phyloP scores from a whole-genome alignment of 64 coral and sea anemone genomes.

The Montipora efflorescens region DNA sequence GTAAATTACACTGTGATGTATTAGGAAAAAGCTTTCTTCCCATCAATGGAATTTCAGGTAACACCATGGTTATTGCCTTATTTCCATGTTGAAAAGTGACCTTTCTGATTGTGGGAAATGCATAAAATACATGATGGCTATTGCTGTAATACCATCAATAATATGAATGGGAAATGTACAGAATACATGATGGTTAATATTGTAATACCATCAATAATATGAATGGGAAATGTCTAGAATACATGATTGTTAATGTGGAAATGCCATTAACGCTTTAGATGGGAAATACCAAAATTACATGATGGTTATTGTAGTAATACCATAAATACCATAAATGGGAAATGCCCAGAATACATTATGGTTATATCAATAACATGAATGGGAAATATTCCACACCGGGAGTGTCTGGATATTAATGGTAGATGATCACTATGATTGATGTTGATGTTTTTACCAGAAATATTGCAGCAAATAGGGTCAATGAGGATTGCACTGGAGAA shows the following conservation, averaged over 20 bases:
- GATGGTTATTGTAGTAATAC: conserved; percentile 4
- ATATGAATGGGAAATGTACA: too few species aligned
- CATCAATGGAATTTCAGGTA: conserved; percentile 22
- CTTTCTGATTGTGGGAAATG: not conserved
- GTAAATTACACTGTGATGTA: not conserved
- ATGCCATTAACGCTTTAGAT: not conserved
- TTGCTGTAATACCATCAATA: too few species aligned
- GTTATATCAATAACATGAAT: not conserved
- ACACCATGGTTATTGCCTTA: conserved; percentile 14
- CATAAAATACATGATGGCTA: not conserved
- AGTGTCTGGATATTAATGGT: not conserved
- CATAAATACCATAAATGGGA: not conserved
- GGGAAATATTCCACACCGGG: not conserved
- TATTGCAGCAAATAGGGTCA: not conserved
- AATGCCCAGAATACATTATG: not conserved
- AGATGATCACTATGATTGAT: not conserved
- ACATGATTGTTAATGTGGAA: not conserved
- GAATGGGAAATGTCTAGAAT: not conserved
- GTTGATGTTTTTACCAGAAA: not conserved
- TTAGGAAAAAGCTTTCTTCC: not conserved
- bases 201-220: too few species aligned
- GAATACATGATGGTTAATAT: too few species aligned
- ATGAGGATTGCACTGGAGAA: too few species aligned
- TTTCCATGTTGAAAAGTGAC: conserved; percentile 1
- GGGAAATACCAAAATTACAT: not conserved